Evolutionary conservation across 2,113 vertebrate genomes (phyloP).

Genomic region (Podilymbus podiceps): DNA sequence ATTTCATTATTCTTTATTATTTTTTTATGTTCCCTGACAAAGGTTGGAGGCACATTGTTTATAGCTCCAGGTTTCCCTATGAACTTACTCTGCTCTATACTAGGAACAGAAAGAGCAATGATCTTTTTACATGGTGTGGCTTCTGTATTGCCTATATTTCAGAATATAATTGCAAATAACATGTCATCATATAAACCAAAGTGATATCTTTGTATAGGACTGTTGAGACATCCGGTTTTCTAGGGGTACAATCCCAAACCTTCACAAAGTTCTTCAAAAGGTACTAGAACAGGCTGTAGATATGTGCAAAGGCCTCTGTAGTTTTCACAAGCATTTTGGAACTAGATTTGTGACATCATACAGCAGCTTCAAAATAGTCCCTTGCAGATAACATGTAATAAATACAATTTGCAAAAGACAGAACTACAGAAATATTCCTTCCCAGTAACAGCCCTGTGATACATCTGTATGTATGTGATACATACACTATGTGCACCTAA

Average conservation of each 20-base stretch:
- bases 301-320: not conserved
- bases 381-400: not conserved
- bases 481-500: not conserved
- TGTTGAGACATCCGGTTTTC: not conserved
- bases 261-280: not conserved
- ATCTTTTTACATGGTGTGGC: not conserved
- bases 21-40: slow-evolving; percentile 15
- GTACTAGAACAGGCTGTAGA: not conserved
- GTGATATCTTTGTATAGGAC: not conserved
- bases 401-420: not conserved
- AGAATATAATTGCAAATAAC: not conserved
- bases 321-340: not conserved
- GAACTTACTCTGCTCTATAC: not conserved
- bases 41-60: not conserved
- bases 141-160: not conserved
- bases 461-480: not conserved
- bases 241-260: not conserved
- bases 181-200: not conserved
- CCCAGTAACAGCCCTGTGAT: not conserved
- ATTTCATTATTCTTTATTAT: slow-evolving; percentile 18
- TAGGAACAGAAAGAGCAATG: not conserved
- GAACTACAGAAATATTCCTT: not conserved
- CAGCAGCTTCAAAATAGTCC: not conserved
- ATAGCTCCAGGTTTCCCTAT: not conserved
- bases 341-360: not conserved